Evolutionary conservation across 2,797 vertebrate species (phyloP).

Genomic region (Spinibarbus caldwelli): DNA sequence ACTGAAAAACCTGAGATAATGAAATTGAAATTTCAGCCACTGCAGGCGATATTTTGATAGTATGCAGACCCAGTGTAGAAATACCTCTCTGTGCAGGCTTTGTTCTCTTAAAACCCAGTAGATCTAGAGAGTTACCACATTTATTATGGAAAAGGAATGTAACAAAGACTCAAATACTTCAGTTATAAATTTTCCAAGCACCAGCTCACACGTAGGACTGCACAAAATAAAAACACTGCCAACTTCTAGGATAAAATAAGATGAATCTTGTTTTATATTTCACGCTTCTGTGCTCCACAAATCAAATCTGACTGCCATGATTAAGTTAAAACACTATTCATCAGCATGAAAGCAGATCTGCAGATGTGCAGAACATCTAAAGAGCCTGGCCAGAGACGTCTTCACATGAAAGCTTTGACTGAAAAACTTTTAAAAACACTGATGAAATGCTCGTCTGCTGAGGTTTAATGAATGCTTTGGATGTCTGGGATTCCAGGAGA

Average conservation of each 20-base stretch:
- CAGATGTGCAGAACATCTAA: conserved; percentile 10
- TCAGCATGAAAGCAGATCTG: conserved; percentile 3
- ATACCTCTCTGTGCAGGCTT: not conserved
- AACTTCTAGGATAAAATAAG: not conserved
- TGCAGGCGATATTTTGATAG: not conserved
- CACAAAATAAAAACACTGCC: not conserved
- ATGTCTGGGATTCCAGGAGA: conserved; percentile 79
- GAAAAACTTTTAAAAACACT: conserved; percentile 46
- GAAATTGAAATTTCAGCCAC: not conserved
- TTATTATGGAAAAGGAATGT: conserved; percentile 4
- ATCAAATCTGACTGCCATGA: conserved; percentile 3
- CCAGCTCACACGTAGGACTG: not conserved
- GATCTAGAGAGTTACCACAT: not conserved
- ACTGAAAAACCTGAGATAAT: not conserved
- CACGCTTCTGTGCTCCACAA: not conserved
- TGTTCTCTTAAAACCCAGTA: not conserved
- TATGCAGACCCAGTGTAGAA: conserved; percentile 7
- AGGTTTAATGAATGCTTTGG: conserved; percentile 75
- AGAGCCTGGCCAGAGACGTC: not conserved
- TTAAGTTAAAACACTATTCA: conserved; percentile 11
- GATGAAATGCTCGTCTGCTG: conserved; percentile 71
- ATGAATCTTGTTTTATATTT: conserved; percentile 7
- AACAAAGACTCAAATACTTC: not conserved
- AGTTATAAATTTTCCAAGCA: conserved; percentile 1
- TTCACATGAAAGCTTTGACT: not conserved